These are phyloP conservation scores for Tenodera sinensis DNA, from an alignment of 2,888 invertebrate genomes.

Conservation along the genomic window DNA sequence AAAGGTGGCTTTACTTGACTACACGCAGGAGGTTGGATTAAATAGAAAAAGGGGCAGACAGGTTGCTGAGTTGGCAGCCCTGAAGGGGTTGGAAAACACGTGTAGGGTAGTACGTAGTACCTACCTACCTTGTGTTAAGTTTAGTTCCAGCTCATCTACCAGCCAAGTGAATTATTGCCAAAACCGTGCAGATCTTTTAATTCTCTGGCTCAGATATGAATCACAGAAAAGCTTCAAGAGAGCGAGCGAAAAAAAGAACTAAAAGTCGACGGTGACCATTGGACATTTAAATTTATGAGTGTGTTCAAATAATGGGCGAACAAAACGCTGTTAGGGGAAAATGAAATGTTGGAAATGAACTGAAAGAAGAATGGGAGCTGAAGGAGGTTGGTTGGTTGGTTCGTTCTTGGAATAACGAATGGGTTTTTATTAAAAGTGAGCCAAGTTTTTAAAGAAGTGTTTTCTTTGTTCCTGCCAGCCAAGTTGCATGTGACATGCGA, in stretches of 20 bases:
- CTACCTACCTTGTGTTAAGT: neutral
- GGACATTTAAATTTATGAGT: neutral
- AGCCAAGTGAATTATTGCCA: neutral
- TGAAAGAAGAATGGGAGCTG: neutral
- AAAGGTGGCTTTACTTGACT: no score
- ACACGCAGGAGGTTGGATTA: no score
- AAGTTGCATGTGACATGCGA: neutral
- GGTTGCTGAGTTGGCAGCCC: no score
- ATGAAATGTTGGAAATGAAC: neutral
- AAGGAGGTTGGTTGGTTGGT: no score
- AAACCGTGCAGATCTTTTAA: neutral
- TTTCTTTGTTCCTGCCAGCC: neutral
- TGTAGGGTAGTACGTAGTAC: neutral
- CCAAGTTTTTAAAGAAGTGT: neutral
- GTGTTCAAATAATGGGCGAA: neutral
- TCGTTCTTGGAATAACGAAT: neutral
- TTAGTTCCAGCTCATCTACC: neutral
- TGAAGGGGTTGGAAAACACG: neutral
- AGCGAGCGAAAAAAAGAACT: neutral
- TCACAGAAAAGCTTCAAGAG: neutral
- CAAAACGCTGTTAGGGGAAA: neutral
- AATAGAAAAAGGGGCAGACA: no score
- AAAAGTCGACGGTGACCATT: neutral
- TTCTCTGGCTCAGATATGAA: neutral
- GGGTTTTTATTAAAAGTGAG: neutral